These are phyloP conservation scores for Caenorhabditis imperialis DNA, from an alignment of 2,888 invertebrate species.

Conservation along the genomic window DNA sequence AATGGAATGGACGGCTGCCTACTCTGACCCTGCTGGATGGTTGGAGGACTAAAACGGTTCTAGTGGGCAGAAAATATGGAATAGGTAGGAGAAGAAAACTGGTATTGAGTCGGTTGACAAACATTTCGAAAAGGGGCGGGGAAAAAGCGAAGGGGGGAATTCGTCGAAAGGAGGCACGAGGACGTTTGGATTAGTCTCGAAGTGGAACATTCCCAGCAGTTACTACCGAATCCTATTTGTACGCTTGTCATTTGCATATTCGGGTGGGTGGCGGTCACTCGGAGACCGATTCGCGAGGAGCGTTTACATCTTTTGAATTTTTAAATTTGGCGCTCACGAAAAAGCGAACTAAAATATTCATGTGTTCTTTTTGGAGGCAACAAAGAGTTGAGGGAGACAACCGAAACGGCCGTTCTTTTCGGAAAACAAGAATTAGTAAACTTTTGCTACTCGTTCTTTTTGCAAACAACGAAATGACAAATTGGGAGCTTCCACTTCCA, in stretches of 20 bases:
- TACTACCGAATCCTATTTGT: background rate
- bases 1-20: background rate
- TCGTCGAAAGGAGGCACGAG: constrained; percentile 18
- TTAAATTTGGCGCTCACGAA: background rate
- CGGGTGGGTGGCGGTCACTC: constrained; percentile 42
- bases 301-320: background rate
- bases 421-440: constrained; percentile 27
- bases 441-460: constrained; percentile 4
- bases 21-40: too few relatives aligned
- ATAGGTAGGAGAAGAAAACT: too few relatives aligned
- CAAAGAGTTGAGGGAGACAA: too few relatives aligned
- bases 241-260: constrained; percentile 15
- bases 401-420: background rate
- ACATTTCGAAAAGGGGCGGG: constrained; percentile 31
- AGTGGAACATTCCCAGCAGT: too few relatives aligned
- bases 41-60: too few relatives aligned
- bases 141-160: constrained; percentile 20
- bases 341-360: background rate
- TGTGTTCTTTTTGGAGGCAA: constrained; percentile 1
- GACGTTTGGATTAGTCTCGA: constrained; percentile 38
- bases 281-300: constrained; percentile 19
- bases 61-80: too few relatives aligned
- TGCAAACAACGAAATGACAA: constrained; percentile 13
- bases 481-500: background rate
- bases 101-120: constrained; percentile 16